phyloP scores from a whole-genome alignment of 2,888 invertebrate species.

The Tridacna crocea region DNA sequence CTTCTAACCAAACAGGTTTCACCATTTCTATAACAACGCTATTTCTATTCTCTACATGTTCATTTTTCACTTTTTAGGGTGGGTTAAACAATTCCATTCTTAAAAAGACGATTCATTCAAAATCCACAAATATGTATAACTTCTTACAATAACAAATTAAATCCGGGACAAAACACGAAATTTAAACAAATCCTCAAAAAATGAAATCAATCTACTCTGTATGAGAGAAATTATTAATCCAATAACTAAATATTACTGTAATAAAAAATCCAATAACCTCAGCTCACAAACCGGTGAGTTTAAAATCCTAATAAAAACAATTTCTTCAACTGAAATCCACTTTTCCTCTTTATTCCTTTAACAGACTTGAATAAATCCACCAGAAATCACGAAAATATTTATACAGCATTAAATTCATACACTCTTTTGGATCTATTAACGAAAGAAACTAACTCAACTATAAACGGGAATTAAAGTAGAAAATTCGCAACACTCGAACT shows the following conservation, averaged over 20 bases:
- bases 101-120: neutral
- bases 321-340: constrained; percentile 2
- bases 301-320: constrained; percentile 17
- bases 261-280: constrained; percentile 18
- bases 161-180: neutral
- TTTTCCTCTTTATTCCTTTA: neutral
- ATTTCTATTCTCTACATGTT: no score
- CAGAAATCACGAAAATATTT: no score
- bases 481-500: no score
- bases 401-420: no score
- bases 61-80: neutral
- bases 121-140: neutral
- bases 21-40: no score
- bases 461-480: no score
- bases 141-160: constrained; percentile 15
- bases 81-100: constrained; percentile 22
- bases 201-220: neutral
- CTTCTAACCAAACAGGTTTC: neutral
- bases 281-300: neutral
- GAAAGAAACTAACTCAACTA: no score
- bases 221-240: constrained; percentile 6
- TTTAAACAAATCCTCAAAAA: neutral
- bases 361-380: no score
- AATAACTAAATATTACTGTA: constrained; percentile 13
- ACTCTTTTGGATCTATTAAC: no score